These are phyloP conservation scores for Morpho deidamia DNA, from an alignment of 2,888 invertebrate species.

Conservation along the genomic window DNA sequence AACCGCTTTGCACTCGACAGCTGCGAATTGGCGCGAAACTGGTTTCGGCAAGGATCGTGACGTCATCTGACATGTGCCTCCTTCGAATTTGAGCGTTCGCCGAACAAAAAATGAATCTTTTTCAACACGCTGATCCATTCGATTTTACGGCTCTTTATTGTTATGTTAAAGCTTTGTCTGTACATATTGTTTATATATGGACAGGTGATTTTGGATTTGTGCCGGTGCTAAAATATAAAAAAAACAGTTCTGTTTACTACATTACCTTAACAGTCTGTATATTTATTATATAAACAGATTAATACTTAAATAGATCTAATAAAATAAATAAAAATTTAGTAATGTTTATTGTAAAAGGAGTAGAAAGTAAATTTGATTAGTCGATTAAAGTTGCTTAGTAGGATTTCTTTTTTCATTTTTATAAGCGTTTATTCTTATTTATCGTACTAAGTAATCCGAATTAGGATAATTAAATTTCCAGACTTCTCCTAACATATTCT, in stretches of 20 bases:
- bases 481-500: too few relatives aligned
- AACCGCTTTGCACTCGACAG: constrained; percentile 62
- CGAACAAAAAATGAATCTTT: constrained; percentile 50
- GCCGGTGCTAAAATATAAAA: too few relatives aligned
- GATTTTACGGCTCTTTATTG: constrained; percentile 54
- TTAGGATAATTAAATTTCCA: too few relatives aligned
- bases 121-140: constrained; percentile 44
- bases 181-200: constrained; percentile 24
- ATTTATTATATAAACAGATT: too few relatives aligned
- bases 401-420: background rate
- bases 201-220: constrained; percentile 26
- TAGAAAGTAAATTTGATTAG: too few relatives aligned
- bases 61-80: constrained; percentile 68
- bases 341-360: too few relatives aligned
- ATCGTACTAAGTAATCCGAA: too few relatives aligned
- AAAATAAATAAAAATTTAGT: too few relatives aligned
- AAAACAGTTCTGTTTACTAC: too few relatives aligned
- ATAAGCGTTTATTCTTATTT: too few relatives aligned
- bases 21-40: constrained; percentile 75
- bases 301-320: too few relatives aligned
- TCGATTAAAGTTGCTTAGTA: background rate
- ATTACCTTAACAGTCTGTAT: too few relatives aligned
- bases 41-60: constrained; percentile 63
- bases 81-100: constrained; percentile 43
- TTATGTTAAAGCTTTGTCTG: constrained; percentile 28